A percentile compares a stretch with the other conserved stretches of the same genome.
phyloP scores from a whole-genome alignment of 2,888 invertebrate species.

The Scaptomyza tumidula region DNA sequence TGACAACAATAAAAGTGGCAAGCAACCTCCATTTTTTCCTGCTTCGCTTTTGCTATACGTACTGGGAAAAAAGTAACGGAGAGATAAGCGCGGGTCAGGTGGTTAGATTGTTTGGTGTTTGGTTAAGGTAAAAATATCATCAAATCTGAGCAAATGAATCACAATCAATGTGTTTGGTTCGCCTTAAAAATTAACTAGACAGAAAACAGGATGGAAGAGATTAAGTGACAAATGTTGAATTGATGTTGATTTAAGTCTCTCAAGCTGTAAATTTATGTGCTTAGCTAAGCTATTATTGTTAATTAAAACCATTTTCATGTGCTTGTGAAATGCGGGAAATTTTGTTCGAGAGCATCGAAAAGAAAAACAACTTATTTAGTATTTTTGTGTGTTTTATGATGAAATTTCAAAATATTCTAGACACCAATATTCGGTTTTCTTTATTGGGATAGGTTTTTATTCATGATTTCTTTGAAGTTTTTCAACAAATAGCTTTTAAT shows the following conservation, averaged over 20 bases:
- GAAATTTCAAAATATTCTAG: not conserved
- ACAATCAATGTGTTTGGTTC: constrained; percentile 9
- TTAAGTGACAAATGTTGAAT: not conserved
- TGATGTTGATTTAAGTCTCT: not conserved
- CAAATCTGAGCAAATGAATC: constrained; percentile 31
- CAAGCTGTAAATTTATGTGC: not conserved
- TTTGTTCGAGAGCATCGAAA: not conserved
- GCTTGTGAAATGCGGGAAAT: not conserved
- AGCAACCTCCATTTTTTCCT: not conserved
- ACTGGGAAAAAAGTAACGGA: constrained; percentile 1
- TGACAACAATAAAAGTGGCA: not conserved
- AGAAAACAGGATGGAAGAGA: not conserved
- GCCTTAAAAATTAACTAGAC: not conserved
- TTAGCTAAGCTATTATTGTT: not conserved
- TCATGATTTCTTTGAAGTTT: not conserved
- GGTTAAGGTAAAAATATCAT: constrained; percentile 3
- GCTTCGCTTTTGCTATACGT: constrained; percentile 6
- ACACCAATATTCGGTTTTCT: too few species aligned
- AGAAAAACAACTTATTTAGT: not conserved
- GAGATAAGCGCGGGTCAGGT: constrained; percentile 1
- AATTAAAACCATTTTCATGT: not conserved
- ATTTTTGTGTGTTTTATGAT: not conserved
- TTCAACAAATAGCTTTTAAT: constrained; percentile 32
- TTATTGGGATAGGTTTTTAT: constrained; percentile 4
- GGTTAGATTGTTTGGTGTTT: constrained; percentile 33